Conservation (phyloP, 2,888 invertebrate species). For the Ophion ventricosus region DNA sequence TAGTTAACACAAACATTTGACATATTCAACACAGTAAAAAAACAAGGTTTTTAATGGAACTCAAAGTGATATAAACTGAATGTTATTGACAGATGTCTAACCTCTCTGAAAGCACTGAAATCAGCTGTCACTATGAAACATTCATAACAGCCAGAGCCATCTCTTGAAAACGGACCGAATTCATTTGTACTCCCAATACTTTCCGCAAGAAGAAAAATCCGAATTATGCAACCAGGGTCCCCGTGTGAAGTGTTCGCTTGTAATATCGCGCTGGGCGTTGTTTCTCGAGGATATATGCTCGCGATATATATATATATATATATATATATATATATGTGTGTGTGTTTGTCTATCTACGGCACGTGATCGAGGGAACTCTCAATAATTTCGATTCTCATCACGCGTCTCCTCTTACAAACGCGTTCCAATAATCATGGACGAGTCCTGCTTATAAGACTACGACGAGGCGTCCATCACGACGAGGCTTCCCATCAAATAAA, state of each 20-base stretch:
- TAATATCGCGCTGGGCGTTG: background rate
- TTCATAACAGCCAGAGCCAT: no score
- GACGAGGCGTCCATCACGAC: background rate
- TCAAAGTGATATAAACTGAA: no score
- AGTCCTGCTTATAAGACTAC: constrained; percentile 23
- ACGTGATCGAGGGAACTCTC: constrained; percentile 11
- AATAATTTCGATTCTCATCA: constrained; percentile 51
- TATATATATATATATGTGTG: background rate
- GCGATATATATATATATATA: background rate
- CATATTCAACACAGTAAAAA: no score
- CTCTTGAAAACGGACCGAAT: no score
- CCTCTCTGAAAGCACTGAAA: no score
- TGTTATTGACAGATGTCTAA: no score
- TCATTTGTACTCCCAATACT: background rate
- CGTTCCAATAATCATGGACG: constrained; percentile 55
- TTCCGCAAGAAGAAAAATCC: background rate
- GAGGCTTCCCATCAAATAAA: background rate
- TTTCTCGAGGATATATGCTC: background rate
- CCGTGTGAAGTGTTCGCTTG: background rate
- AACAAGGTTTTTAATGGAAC: no score
- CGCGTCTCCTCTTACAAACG: constrained; percentile 49
- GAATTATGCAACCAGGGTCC: background rate
- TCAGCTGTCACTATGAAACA: no score
- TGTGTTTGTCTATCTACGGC: no score
- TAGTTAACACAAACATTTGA: no score